phyloP scores from a whole-genome alignment of 2,797 vertebrate species.

The Pseudochirops corinnae region DNA sequence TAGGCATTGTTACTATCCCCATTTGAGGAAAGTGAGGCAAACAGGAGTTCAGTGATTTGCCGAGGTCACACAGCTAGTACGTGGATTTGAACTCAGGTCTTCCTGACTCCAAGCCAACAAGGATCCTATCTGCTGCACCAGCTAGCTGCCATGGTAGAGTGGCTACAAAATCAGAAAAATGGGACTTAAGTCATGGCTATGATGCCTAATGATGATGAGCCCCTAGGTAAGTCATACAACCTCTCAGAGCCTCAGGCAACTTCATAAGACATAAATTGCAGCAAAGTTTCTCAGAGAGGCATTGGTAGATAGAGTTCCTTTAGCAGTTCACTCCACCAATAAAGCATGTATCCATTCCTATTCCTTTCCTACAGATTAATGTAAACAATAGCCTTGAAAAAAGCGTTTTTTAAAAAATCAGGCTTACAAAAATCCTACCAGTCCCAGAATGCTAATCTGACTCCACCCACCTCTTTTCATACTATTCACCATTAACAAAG shows the following conservation, averaged over 20 bases:
- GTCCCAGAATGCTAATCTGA: background rate
- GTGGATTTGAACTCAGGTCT: no score
- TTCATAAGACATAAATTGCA: background rate
- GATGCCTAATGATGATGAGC: background rate
- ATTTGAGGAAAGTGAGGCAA: background rate
- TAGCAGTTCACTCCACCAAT: background rate
- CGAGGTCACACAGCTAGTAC: no score
- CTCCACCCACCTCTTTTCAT: background rate
- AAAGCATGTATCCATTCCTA: background rate
- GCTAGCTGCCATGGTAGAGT: background rate
- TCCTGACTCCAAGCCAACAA: background rate
- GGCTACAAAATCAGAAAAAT: background rate
- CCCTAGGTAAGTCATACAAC: background rate
- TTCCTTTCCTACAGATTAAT: background rate
- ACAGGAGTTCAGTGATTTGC: background rate
- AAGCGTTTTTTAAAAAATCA: background rate
- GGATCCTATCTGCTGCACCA: background rate
- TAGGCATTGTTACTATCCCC: background rate
- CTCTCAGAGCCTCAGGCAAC: background rate
- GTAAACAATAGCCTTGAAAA: background rate
- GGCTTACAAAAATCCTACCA: background rate
- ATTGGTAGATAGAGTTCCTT: background rate
- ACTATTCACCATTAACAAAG: background rate
- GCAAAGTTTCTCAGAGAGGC: background rate
- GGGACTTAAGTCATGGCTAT: background rate